Conservation (phyloP, 2,113 vertebrate genomes). For the Emydocephalus ijimae region DNA sequence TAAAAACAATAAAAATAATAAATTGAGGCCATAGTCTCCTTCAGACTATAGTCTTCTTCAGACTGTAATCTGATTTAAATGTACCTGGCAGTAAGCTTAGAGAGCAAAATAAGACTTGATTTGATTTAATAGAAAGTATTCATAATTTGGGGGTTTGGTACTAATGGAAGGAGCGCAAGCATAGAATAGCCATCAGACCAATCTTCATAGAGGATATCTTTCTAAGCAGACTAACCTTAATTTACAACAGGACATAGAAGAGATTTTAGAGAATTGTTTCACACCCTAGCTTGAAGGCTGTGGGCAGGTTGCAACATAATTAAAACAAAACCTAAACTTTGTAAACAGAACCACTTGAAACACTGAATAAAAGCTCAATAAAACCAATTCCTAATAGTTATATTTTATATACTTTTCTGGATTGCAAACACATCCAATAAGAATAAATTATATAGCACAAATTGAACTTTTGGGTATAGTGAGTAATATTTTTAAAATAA, state of each 20-base stretch:
- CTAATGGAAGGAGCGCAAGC: not conserved
- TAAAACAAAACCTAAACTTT: not conserved
- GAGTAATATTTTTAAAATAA: not conserved
- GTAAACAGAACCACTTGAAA: conserved; percentile 5
- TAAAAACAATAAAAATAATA: not conserved
- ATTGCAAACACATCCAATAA: not conserved
- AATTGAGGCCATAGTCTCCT: not conserved
- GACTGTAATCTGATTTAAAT: not conserved
- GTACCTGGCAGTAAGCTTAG: not conserved
- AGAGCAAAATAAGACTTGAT: not conserved
- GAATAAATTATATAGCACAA: not conserved
- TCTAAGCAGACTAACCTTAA: not conserved
- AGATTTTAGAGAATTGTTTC: conserved; percentile 1
- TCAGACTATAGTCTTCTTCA: not conserved
- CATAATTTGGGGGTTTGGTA: not conserved
- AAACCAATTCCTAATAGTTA: not conserved
- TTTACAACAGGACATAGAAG: not conserved
- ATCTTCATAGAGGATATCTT: not conserved
- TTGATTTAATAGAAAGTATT: not conserved
- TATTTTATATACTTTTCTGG: not conserved
- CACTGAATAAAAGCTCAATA: not conserved
- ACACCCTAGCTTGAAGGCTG: not conserved
- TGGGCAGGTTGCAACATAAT: conserved; percentile 15
- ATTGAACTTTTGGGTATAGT: not conserved
- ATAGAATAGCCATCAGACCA: not conserved